phyloP scores from a whole-genome alignment of 2,797 vertebrate species.

The Rousettus madagascariensis region DNA sequence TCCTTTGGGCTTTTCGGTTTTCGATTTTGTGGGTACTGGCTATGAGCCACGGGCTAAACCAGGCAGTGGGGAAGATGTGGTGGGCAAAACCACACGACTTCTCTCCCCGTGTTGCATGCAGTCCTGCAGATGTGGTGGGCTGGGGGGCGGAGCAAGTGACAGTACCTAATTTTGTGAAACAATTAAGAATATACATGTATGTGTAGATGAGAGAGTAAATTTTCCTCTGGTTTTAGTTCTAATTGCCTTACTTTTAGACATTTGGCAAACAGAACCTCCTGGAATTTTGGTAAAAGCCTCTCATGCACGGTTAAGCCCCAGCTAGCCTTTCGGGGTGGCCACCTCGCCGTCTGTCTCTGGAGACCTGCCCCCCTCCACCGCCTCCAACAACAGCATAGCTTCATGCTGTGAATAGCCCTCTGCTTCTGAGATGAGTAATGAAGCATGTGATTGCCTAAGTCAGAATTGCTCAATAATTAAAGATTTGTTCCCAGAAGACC shows the following conservation, averaged over 20 bases:
- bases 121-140: background rate
- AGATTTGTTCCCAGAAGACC: conserved; percentile 80
- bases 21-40: background rate
- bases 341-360: conserved; percentile 65
- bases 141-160: background rate
- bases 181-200: background rate
- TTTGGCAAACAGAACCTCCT: background rate
- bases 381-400: conserved; percentile 8
- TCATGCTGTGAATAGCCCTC: conserved; percentile 80
- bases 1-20: background rate
- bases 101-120: background rate
- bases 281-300: background rate
- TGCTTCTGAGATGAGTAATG: conserved; percentile 78
- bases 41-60: background rate
- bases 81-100: background rate
- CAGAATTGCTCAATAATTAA: conserved; percentile 80
- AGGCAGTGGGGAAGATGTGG: background rate
- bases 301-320: background rate
- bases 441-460: conserved; percentile 79
- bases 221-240: conserved; percentile 45
- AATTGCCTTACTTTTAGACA: background rate
- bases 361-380: conserved; percentile 58
- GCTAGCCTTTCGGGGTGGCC: background rate
- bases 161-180: background rate
- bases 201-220: background rate